Base-by-base conservation (phyloP, 1,140 invertebrate species). In the Drosophila tristis region DNA sequence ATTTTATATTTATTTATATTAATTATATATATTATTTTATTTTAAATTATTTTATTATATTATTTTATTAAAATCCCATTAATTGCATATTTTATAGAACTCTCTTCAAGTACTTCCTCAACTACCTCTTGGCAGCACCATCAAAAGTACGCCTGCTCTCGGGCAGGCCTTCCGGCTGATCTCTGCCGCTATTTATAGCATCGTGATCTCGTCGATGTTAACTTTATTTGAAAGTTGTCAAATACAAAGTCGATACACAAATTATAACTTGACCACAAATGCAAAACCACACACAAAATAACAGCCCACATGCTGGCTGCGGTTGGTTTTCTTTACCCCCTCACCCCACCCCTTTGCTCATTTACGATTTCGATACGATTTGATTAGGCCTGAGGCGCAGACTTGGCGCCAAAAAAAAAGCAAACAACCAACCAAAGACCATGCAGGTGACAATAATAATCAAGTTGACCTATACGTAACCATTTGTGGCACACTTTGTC, bases 181-280 rank as follows among this genome's bases (percentile, higher is more conserved):
- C 66, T 86, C 59, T 67, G 74, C 13, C 48, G 65, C 50, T 86
- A 86, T 86, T 86, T 87, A 87, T 86, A 86, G 82, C 65, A 11
- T 4, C 47, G 63, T 87, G 82, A 86, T 78, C 11, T 39, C 3
- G 82, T 54, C 64, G 71, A 64, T 62, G 56, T 49, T 47, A 70
- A 68, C 67, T 65, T 77, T 58, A 73, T 78, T 80, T 63, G 72
- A 76, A 74, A 87, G 82, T 74, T 66, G 78, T 81, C 85, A 78
- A 70, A 57, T 57, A 57, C 20, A 80, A 50, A 76, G 67, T 58
- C 31, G 11, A 62, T 74, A 78, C 81, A 87, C 82, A 85, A 81
- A 87, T 85, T 85, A 87, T 85, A 87, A 87, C 74, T 81, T 65
- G 75, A 75, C 64, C 49, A 59, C 44, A 77, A 81, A 81, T 81